Base-by-base conservation (phyloP, 35 echinoderm and acorn worm genomes). In the Holothuria glaberrima region DNA sequence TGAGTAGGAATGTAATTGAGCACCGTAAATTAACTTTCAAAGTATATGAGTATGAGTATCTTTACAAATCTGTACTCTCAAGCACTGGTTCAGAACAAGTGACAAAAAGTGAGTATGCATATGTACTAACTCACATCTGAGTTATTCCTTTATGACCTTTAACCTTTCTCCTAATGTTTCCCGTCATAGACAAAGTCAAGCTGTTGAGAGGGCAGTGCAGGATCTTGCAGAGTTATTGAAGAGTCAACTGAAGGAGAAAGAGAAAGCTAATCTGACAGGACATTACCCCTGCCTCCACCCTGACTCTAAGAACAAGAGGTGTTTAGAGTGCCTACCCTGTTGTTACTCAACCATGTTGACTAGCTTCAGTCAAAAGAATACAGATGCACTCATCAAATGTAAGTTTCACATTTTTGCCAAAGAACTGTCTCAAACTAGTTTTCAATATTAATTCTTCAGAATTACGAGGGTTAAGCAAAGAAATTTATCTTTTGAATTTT, bases 371-470 rank as follows among this genome's bases (percentile, higher is more conserved):
- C 96, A 98, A 73, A 92, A 90, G 59, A 98, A 98, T 52, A 98
- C 96, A 3, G 96, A 98, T 56, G 93, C 96, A 29, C 96, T 98
- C 48, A 98, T 98, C 87, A 98, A 93, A 67, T 98, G 96, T 98
- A 71, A 98, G 96, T 90, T 17, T 28, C 6, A 30, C 65, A 62
- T 77, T 33, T 5, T 29, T 30, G n/a, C 9, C 29, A 31, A 28
- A 21, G 44, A 46, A 4, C 44, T 46, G 44, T 46, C 10, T 46
- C 44, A 46, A 46, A 46, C 10, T 10, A 46, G 4, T 46, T 5
- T 5, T 4, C 4, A 46, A 10, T 46, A 46, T 46, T 46, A 5
- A 4, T 10, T 46, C n/a, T 46, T 46, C 10, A 46, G 10, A 46
- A 46, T 46, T 46, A 46, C 44, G 10, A 46, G 16, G 21, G 21